Percentiles rank a stretch among this genome's conserved stretches.
Evolutionary conservation across 1,140 invertebrate species (phyloP).

Genomic region (Gryllus bimaculatus): DNA sequence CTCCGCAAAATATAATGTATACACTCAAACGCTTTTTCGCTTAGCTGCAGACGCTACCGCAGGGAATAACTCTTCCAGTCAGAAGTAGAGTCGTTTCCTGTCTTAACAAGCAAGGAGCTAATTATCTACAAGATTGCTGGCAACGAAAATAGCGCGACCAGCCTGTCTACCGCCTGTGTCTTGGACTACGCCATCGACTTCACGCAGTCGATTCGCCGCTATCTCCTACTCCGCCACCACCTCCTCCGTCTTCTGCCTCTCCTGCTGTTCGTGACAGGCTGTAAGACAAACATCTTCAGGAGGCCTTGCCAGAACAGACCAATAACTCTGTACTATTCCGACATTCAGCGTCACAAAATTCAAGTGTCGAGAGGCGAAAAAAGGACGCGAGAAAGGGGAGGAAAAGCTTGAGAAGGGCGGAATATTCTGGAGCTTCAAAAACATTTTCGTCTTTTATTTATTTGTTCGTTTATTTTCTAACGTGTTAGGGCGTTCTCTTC

Average conservation of each 20-base stretch:
- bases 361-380: neutral
- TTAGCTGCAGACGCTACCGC: too few relatives aligned
- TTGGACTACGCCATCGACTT: neutral
- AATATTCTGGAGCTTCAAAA: neutral
- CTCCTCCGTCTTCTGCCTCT: neutral
- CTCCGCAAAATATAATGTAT: too few relatives aligned
- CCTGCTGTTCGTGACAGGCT: neutral
- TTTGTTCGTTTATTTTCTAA: slow-evolving; percentile 6
- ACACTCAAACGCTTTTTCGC: too few relatives aligned
- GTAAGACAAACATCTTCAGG: neutral
- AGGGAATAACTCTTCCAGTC: too few relatives aligned
- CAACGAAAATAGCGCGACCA: too few relatives aligned
- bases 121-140: too few relatives aligned
- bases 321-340: neutral
- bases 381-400: neutral
- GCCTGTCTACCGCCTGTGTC: too few relatives aligned
- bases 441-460: neutral
- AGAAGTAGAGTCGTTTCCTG: too few relatives aligned
- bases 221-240: neutral
- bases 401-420: neutral
- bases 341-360: neutral
- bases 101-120: too few relatives aligned
- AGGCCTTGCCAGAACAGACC: neutral
- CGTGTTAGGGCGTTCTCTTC: neutral
- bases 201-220: neutral